phyloP scores from a whole-genome alignment of 2,888 invertebrate genomes.

The Clitarchus hookeri region DNA sequence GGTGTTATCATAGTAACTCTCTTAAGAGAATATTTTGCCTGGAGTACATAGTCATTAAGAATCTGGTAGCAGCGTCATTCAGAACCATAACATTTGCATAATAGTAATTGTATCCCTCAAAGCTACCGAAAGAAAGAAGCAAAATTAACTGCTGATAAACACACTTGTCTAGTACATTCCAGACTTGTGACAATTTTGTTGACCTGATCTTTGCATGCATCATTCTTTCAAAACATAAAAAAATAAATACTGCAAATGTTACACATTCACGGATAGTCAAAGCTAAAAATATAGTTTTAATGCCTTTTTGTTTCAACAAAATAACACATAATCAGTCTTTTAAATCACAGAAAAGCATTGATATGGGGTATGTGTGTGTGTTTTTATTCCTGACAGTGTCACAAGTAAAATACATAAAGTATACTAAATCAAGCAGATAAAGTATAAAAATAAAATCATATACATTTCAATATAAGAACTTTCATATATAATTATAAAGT shows the following conservation, averaged over 20 bases:
- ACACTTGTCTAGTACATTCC: not conserved
- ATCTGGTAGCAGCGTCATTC: too few species aligned
- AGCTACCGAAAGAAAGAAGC: not conserved
- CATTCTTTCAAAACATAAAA: slow-evolving; percentile 3
- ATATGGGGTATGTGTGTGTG: slow-evolving; percentile 52
- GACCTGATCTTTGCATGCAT: not conserved
- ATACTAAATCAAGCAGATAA: slow-evolving; percentile 16
- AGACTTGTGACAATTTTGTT: not conserved
- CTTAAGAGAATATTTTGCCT: not conserved
- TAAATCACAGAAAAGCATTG: slow-evolving; percentile 63
- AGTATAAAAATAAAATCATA: slow-evolving; percentile 29
- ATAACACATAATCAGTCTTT: slow-evolving; percentile 58
- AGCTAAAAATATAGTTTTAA: slow-evolving; percentile 18
- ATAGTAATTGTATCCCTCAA: not conserved
- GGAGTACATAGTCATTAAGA: not conserved
- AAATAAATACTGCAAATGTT: slow-evolving; percentile 6
- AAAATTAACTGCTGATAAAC: not conserved
- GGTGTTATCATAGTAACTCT: slow-evolving; percentile 10
- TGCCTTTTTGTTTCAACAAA: slow-evolving; percentile 36
- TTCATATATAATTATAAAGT: slow-evolving; percentile 27
- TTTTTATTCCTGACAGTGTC: slow-evolving; percentile 32
- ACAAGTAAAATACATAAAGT: not conserved
- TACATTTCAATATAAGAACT: slow-evolving; percentile 28
- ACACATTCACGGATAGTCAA: not conserved
- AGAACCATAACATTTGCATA: not conserved